Base-by-base conservation (phyloP, 2,888 invertebrate genomes). In the Oscheius onirici region DNA sequence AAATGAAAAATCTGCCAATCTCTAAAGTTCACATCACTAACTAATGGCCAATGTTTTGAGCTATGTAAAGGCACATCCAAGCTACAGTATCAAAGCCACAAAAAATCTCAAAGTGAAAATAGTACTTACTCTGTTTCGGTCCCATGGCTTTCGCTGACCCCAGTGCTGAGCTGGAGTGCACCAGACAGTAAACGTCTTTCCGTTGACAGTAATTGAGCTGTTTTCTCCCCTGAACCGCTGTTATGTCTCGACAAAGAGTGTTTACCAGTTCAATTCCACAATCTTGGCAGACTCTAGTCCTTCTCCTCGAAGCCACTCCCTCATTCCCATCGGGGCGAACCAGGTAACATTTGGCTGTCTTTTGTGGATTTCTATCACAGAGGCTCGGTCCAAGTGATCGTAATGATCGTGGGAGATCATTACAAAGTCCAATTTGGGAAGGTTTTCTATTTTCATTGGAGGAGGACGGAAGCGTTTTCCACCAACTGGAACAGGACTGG, bases 101-200 rank as follows among this genome's bases (percentile, higher is more conserved):
- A n/a, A n/a, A n/a, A n/a, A n/a, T n/a, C n/a, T n/a, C n/a, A n/a
- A n/a, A n/a, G n/a, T n/a, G n/a, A n/a, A n/a, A n/a, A n/a, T n/a
- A n/a, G n/a, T n/a, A n/a, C n/a, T n/a, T n/a, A n/a, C n/a, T n/a
- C n/a, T 88, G 76, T 89, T 89, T 34, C 84, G 81, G 81, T 91
- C 90, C 17, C 80, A 82, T 0, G 86, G 66, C 2, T 82, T 81
- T n/a, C 90, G 81, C 63, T 86, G 86, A 58, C 89, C 88, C 90
- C 90, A 91, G 82, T 91, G 91, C 75, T 90, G 90, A 28, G 89
- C 88, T 0, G 91, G 90, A 0, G 89, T 88, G 69, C 89, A 89
- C 44, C 86, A 88, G 73, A 90, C 65, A 8, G 72, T 58, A 69
- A 70, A 84, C 15, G 69, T 69, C n/a, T 71, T 75, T 24, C 76